A percentile compares a stretch with the other conserved stretches of the same genome.
phyloP scores from a whole-genome alignment of 2,888 invertebrate species.

The Alitta virens region DNA sequence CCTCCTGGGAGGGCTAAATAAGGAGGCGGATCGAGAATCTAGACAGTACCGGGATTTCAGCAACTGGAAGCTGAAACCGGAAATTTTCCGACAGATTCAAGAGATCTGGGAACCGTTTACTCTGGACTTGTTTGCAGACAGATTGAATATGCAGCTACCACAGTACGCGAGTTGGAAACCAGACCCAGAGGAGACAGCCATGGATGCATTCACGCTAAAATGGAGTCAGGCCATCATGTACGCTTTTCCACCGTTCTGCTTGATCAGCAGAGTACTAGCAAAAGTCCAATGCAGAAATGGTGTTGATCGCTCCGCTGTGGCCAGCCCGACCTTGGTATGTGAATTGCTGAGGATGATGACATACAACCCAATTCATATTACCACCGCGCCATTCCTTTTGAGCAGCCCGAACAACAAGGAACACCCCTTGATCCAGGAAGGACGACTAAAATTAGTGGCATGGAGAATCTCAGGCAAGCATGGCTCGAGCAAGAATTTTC shows the following conservation, averaged over 20 bases:
- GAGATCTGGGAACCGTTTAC: not conserved
- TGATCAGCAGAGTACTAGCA: not conserved
- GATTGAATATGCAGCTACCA: constrained; percentile 7
- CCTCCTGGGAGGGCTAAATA: not conserved
- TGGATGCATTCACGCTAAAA: constrained; percentile 12
- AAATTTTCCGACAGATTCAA: not conserved
- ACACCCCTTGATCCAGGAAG: too few relatives aligned
- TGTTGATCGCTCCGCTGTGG: too few relatives aligned
- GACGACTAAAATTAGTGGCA: too few relatives aligned
- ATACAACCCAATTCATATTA: too few relatives aligned
- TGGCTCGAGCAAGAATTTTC: too few relatives aligned
- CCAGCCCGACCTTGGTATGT: too few relatives aligned
- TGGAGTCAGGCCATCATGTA: not conserved
- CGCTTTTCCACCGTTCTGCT: not conserved
- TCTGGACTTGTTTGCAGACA: not conserved
- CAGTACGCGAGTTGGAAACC: constrained; percentile 14
- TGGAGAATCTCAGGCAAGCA: too few relatives aligned
- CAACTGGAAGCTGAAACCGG: not conserved
- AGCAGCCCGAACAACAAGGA: too few relatives aligned
- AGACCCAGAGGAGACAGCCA: constrained; percentile 7
- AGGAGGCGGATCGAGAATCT: not conserved
- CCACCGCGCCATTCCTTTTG: too few relatives aligned
- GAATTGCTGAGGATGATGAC: too few relatives aligned
- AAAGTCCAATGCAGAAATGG: not conserved
- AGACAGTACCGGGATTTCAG: not conserved